phyloP scores from a whole-genome alignment of 1,140 invertebrate genomes.

The Diprion similis region DNA sequence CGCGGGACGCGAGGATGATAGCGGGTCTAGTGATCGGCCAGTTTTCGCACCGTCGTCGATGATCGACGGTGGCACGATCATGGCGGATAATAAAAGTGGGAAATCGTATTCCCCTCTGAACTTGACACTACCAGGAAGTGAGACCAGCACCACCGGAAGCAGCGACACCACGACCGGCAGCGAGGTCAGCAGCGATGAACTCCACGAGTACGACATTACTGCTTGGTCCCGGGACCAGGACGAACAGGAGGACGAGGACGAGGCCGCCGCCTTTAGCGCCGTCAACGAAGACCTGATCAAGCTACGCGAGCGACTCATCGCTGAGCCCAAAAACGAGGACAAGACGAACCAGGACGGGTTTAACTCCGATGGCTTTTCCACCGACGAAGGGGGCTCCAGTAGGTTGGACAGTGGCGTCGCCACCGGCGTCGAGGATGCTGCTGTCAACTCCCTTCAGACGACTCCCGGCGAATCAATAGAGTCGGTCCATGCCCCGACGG shows the following conservation, averaged over 20 bases:
- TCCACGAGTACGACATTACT: conserved; percentile 48
- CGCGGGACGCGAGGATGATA: neutral
- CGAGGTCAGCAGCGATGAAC: conserved; percentile 51
- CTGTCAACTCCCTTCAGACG: neutral
- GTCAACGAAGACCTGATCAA: conserved; percentile 30
- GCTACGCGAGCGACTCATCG: conserved; percentile 24
- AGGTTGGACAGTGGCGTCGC: neutral
- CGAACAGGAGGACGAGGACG: conserved; percentile 26
- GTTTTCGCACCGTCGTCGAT: neutral
- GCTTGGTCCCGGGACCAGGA: conserved; percentile 19
- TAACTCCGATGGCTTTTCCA: too few relatives aligned
- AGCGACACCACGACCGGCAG: conserved; percentile 48
- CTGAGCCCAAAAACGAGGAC: conserved; percentile 20
- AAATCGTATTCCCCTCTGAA: neutral
- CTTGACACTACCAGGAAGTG: conserved; percentile 23
- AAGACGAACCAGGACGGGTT: neutral
- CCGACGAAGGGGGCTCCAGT: too few relatives aligned
- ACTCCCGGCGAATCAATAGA: neutral
- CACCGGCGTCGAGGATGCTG: neutral
- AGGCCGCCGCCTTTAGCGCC: conserved; percentile 25
- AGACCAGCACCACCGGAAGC: conserved; percentile 42
- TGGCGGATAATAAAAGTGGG: neutral
- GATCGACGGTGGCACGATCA: neutral
- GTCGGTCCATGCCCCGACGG: neutral
- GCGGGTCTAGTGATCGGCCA: neutral